Conservation (phyloP, 2,113 vertebrate species). For the Coturnix japonica region DNA sequence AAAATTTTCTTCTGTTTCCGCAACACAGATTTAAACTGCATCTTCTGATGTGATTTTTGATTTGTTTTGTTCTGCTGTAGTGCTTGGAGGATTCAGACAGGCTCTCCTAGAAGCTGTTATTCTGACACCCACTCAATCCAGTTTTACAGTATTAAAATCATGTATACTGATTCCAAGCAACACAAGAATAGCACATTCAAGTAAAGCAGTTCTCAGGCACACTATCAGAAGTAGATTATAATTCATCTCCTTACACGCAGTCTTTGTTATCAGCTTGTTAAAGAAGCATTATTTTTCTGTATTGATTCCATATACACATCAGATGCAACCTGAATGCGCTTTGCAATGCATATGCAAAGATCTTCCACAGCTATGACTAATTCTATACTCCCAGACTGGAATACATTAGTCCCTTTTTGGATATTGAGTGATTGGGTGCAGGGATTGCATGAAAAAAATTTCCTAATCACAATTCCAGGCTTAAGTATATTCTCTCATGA, state of each 20-base stretch:
- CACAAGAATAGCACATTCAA: not conserved
- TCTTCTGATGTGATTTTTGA: fast-evolving
- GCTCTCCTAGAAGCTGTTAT: not conserved
- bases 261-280: not conserved
- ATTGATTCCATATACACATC: not conserved
- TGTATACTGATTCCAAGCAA: not conserved
- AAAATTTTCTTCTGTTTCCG: not conserved
- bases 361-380: not conserved
- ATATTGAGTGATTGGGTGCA: not conserved
- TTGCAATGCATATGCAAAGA: not conserved
- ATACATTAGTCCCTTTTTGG: not conserved
- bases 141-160: not conserved
- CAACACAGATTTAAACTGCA: not conserved
- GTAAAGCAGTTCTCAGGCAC: not conserved
- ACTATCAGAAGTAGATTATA: not conserved
- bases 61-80: not conserved
- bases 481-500: not conserved
- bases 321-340: not conserved
- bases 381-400: not conserved
- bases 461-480: not conserved
- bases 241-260: not conserved
- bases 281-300: not conserved
- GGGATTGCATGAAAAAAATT: not conserved
- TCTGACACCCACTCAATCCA: not conserved
- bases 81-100: not conserved